Evolutionary conservation across 2,113 vertebrate species (phyloP).

Genomic region (Scytalopus superciliaris): DNA sequence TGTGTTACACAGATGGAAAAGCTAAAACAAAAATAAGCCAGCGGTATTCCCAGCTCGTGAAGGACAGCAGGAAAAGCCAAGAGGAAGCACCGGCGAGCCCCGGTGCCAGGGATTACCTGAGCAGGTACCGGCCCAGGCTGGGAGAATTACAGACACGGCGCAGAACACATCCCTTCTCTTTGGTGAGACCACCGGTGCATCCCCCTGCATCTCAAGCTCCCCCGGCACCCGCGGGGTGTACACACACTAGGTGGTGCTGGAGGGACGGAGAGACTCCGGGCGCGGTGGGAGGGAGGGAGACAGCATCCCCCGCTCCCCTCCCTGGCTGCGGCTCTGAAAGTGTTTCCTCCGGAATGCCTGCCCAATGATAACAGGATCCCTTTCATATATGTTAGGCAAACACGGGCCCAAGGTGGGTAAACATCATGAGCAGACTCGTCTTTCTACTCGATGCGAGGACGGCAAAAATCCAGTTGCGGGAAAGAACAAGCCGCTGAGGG

Average conservation of each 20-base stretch:
- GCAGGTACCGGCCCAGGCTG: no score
- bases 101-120: accelerated
- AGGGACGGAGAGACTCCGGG: background rate
- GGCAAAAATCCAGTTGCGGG: background rate
- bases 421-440: constrained; percentile 32
- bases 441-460: background rate
- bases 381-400: constrained; percentile 47
- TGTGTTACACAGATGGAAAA: constrained; percentile 15
- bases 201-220: accelerated
- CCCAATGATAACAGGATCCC: constrained; percentile 51
- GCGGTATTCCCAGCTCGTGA: background rate
- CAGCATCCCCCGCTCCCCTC: background rate
- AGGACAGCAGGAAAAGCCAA: background rate
- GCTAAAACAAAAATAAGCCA: background rate
- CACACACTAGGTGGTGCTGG: background rate
- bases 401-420: constrained; percentile 47
- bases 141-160: accelerated
- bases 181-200: accelerated
- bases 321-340: background rate
- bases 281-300: background rate
- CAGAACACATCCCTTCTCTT: accelerated
- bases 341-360: constrained; percentile 48
- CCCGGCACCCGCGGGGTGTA: background rate
- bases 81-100: background rate
- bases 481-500: background rate